Conservation (phyloP, 1,140 invertebrate species). For the Aricia agestis region DNA sequence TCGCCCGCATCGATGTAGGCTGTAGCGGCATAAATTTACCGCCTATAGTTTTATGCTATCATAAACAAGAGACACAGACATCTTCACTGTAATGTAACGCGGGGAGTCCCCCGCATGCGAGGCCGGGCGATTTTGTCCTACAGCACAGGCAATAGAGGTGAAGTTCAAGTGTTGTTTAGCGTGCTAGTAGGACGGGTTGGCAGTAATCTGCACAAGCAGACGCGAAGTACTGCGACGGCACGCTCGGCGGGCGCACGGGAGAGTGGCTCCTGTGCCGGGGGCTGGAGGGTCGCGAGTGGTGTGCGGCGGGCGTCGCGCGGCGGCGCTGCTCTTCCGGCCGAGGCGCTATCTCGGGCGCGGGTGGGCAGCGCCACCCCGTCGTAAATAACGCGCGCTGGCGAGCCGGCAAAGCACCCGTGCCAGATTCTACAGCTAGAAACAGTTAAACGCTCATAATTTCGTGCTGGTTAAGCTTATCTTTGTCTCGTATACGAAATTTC, state of each 20-base stretch:
- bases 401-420: slow-evolving; percentile 72
- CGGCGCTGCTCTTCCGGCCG: slow-evolving; percentile 64
- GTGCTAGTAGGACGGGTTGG: slow-evolving; percentile 43
- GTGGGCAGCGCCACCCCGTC: slow-evolving; percentile 56
- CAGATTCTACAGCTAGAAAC: slow-evolving; percentile 76
- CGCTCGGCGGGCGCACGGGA: slow-evolving; percentile 25
- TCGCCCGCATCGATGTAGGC: slow-evolving; percentile 39
- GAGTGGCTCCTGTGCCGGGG: slow-evolving; percentile 37
- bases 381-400: slow-evolving; percentile 74
- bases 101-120: slow-evolving; percentile 36
- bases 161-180: slow-evolving; percentile 49
- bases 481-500: slow-evolving; percentile 73
- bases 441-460: slow-evolving; percentile 76
- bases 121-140: slow-evolving; percentile 40
- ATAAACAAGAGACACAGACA: slow-evolving; percentile 67
- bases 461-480: slow-evolving; percentile 75
- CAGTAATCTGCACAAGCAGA: slow-evolving; percentile 59
- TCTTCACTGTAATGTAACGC: slow-evolving; percentile 54
- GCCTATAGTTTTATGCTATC: slow-evolving; percentile 63
- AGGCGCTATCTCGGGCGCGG: slow-evolving; percentile 69
- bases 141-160: slow-evolving; percentile 49
- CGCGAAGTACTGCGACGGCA: slow-evolving; percentile 47
- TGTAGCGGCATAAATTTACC: slow-evolving; percentile 51
- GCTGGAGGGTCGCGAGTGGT: slow-evolving; percentile 39
- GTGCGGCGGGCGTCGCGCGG: slow-evolving; percentile 38